Percentiles rank a stretch among this genome's conserved stretches.
Evolutionary conservation across 2,888 invertebrate genomes (phyloP).

Genomic region (Heliconius hortense): DNA sequence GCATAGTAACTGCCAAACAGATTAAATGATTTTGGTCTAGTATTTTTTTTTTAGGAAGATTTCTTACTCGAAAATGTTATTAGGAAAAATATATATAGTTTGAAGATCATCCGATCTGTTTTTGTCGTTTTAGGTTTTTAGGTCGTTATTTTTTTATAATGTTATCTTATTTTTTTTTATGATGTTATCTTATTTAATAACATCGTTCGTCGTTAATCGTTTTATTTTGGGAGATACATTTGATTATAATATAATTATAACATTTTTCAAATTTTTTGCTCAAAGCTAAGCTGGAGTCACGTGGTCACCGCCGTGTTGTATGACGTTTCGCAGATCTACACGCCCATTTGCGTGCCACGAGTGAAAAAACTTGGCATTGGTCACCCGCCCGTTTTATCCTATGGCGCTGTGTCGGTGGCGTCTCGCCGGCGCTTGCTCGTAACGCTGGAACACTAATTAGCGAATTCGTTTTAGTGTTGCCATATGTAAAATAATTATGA

Average conservation of each 20-base stretch:
- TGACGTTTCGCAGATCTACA: conserved; percentile 57
- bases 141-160: no score
- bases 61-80: neutral
- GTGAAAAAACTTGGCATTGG: conserved; percentile 72
- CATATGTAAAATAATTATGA: neutral
- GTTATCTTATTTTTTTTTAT: no score
- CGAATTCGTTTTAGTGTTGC: neutral
- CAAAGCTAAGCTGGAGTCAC: conserved; percentile 32
- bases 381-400: conserved; percentile 56
- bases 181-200: no score
- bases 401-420: conserved; percentile 64
- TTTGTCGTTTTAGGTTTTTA: no score
- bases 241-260: neutral
- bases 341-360: conserved; percentile 56
- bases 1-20: neutral
- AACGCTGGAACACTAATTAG: conserved; percentile 36
- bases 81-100: neutral
- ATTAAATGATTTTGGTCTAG: neutral
- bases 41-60: neutral
- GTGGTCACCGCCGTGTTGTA: conserved; percentile 47
- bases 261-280: conserved; percentile 5
- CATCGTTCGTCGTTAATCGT: neutral
- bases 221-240: conserved; percentile 7
- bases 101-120: neutral
- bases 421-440: conserved; percentile 46